Evolutionary conservation across 2,888 invertebrate genomes (phyloP), one percentile per base, ranked within the genome.

Genomic region (Thera britannica): DNA sequence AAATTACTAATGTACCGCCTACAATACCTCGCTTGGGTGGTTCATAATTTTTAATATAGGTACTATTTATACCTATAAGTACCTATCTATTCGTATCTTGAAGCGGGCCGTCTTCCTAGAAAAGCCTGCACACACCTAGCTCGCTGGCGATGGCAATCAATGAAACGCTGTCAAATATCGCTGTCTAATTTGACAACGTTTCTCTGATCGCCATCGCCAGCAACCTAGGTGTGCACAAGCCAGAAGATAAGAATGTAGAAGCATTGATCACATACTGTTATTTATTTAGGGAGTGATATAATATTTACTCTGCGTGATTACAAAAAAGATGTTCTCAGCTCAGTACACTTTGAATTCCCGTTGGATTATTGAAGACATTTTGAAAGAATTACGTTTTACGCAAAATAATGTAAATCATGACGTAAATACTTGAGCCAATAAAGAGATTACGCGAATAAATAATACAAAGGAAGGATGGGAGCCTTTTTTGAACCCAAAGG

Each of bases 371-470:
- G 9, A 7, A 46, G 2, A 46, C 9, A 46, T 46, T 3, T 44
- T 44, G 7, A 7, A 9, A 52, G 3, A 23, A 8, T 34, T 8
- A 23, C n/a, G 3, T 36, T 48, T 64, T 55, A 49, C 41, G 48
- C 11, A 60, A 66, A 55, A 61, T 67, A 62, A 60, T 63, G 35
- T 69, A 62, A 65, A 59, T 62, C 12, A 35, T 44, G n/a, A 59
- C 56, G 61, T 71, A 70, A 73, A 71, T 65, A 62, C 59, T 67
- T 58, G 52, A 65, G 56, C 70, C 72, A 67, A 73, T 72, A 72
- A 71, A 72, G 60, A 67, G 62, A 73, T 75, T 73, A 73, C 34
- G 68, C 57, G 64, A 68, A 75, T 75, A 75, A 73, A 75, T 75
- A 71, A 73, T 70, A 67, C 65, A 66, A 68, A 68, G 70, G 72